phyloP scores from a whole-genome alignment of 2,888 invertebrate genomes.

The Ophraella communa region DNA sequence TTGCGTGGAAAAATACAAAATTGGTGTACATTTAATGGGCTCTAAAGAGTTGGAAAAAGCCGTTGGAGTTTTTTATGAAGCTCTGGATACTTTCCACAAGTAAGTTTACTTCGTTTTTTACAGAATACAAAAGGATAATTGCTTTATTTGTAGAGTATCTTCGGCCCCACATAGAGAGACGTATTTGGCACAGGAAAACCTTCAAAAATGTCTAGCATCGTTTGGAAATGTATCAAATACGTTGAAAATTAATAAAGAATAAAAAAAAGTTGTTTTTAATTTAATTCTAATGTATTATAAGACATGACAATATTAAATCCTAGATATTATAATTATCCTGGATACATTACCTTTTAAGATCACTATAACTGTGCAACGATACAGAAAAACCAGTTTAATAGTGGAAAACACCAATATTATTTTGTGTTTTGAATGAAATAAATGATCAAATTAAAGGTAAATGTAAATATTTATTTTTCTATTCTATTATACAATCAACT shows the following conservation, averaged over 20 bases:
- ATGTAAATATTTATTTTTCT: too few relatives aligned
- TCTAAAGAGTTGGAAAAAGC: conserved; percentile 65
- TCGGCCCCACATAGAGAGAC: conserved; percentile 72
- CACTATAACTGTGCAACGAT: too few relatives aligned
- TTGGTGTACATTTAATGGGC: conserved; percentile 63
- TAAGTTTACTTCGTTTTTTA: conserved; percentile 38
- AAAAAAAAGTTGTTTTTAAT: neutral
- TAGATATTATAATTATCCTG: too few relatives aligned
- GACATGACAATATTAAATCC: too few relatives aligned
- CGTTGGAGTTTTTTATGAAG: conserved; percentile 63
- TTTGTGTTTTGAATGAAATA: too few relatives aligned
- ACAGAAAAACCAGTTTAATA: too few relatives aligned
- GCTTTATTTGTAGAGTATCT: conserved; percentile 60
- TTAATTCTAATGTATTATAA: too few relatives aligned
- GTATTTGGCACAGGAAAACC: conserved; percentile 73
- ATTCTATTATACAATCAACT: neutral
- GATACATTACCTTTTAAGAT: too few relatives aligned
- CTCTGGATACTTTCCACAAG: conserved; percentile 68
- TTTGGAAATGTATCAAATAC: conserved; percentile 59
- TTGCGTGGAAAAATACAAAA: conserved; percentile 62
- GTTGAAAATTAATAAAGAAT: conserved; percentile 2
- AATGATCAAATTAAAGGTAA: too few relatives aligned
- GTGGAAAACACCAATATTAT: too few relatives aligned
- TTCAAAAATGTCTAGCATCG: conserved; percentile 70
- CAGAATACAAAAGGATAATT: neutral